phyloP scores from a whole-genome alignment of 2,888 invertebrate genomes.

The Dendrolimus houi region DNA sequence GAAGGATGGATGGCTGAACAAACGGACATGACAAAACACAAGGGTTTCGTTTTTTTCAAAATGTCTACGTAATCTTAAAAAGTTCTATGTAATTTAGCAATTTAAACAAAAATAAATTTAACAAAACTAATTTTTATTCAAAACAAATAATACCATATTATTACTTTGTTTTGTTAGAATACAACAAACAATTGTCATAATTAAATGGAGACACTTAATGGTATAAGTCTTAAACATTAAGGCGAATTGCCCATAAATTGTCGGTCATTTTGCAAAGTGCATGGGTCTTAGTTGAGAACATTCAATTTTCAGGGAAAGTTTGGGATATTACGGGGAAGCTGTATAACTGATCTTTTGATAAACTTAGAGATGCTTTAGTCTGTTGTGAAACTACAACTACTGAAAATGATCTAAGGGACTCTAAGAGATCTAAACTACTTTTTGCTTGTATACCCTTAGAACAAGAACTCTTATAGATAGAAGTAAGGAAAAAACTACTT shows the following conservation, averaged over 20 bases:
- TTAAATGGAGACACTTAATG: constrained; percentile 30
- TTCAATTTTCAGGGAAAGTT: constrained; percentile 28
- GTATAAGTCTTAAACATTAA: constrained; percentile 25
- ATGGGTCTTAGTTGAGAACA: constrained; percentile 24
- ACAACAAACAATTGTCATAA: constrained; percentile 24
- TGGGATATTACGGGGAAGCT: constrained; percentile 8
- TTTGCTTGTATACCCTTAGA: no score
- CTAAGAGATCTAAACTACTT: no score
- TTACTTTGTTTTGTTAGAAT: constrained; percentile 4
- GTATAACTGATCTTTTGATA: background rate
- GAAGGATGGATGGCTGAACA: no score
- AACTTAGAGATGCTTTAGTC: background rate
- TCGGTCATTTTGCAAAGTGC: constrained; percentile 35
- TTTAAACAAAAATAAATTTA: no score
- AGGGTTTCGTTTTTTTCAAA: no score
- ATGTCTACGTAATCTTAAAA: no score
- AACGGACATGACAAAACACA: no score
- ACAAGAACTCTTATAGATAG: no score
- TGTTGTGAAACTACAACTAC: no score
- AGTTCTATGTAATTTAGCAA: no score
- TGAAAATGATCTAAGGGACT: no score
- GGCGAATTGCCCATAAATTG: constrained; percentile 50
- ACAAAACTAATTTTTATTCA: background rate
- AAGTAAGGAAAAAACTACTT: no score
- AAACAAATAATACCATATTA: background rate